Evolutionary conservation across 2,888 invertebrate species (phyloP).

Genomic region (Keiferia lycopersicella): DNA sequence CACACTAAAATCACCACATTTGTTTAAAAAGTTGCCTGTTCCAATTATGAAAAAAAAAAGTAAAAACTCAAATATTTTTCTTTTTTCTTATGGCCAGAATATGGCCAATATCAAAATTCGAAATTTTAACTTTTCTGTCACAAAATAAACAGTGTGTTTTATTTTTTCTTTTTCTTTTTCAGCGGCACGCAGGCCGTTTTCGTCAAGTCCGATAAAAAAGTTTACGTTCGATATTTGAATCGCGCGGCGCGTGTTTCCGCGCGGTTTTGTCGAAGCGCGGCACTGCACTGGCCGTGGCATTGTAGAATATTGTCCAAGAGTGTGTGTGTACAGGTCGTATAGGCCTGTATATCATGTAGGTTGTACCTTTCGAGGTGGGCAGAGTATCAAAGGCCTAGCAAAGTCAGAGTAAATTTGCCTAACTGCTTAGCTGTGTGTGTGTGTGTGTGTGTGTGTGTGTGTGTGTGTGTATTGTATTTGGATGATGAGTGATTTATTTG

Average conservation of each 20-base stretch:
- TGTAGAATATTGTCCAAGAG: slow-evolving; percentile 20
- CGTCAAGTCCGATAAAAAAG: slow-evolving; percentile 1
- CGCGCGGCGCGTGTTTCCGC: slow-evolving; percentile 22
- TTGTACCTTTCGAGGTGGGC: too few relatives aligned
- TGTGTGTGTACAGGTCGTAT: neutral
- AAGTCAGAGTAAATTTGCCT: too few relatives aligned
- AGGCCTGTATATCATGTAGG: neutral
- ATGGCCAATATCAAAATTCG: neutral
- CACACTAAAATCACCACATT: neutral
- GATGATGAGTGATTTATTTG: too few relatives aligned
- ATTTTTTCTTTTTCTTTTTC: neutral
- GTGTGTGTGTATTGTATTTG: too few relatives aligned
- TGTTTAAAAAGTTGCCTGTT: neutral
- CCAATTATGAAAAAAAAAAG: neutral
- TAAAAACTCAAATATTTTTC: neutral
- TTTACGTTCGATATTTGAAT: neutral
- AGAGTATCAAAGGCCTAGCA: too few relatives aligned
- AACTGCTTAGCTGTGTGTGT: too few relatives aligned
- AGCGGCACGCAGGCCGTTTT: neutral
- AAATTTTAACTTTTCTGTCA: too few relatives aligned
- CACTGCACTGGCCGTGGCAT: slow-evolving; percentile 24
- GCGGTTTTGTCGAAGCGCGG: slow-evolving; percentile 3
- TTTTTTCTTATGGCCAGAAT: neutral
- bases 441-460: too few relatives aligned
- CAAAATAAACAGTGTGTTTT: neutral